phyloP scores from a whole-genome alignment of 2,797 vertebrate genomes.

The Onychomys leucogaster region DNA sequence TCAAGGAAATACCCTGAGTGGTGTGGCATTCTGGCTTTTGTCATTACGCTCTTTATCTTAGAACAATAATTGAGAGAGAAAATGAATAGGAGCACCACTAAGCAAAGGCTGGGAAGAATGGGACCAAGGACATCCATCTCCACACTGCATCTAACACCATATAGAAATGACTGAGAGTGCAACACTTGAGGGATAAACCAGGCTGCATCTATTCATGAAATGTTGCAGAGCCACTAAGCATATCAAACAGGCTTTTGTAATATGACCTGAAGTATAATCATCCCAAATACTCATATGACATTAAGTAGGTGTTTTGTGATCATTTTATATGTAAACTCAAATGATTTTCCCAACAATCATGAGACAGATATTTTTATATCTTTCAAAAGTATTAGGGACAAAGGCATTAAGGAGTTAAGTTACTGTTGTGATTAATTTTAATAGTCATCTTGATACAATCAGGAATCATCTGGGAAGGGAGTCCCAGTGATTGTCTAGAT shows the following conservation, averaged over 20 bases:
- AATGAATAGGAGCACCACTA: neutral
- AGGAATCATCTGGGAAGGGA: neutral
- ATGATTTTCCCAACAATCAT: neutral
- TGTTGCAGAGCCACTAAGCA: neutral
- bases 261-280: neutral
- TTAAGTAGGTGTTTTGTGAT: neutral
- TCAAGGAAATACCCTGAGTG: neutral
- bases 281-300: neutral
- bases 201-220: neutral
- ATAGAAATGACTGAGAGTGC: neutral
- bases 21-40: neutral
- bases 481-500: neutral
- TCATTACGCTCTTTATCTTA: neutral
- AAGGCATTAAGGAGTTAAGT: conserved; percentile 14
- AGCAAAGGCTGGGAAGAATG: neutral
- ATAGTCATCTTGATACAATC: neutral
- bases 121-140: neutral
- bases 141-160: fast-evolving
- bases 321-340: neutral
- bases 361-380: neutral
- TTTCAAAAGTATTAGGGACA: neutral
- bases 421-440: neutral
- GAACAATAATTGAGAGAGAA: neutral
- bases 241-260: neutral
- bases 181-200: neutral